Base-by-base conservation (phyloP, 2,797 vertebrate species). In the Thamnophis elegans region DNA sequence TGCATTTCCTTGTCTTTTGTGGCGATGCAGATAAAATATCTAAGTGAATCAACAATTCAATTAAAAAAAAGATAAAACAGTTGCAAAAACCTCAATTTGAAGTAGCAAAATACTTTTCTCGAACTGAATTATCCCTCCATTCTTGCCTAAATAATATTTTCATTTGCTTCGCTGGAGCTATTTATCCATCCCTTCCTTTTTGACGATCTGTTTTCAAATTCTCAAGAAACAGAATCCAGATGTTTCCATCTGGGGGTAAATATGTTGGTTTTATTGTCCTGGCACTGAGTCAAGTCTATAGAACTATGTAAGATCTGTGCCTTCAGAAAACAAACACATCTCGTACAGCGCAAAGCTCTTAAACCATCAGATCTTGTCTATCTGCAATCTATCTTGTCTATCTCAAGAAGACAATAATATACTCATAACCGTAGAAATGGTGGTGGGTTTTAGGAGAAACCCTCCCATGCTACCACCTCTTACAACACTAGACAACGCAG, bases 221-320 rank as follows among this genome's bases (percentile, higher is more conserved):
- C 73, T 89, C 78, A 94, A 88, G 56, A 95, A 97, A 95, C 93
- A 96, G 95, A 96, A 96, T 92, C 94, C 93, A 96, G 95, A 97
- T 96, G 97, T 96, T 93, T 96, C 55, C 93, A 95, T 96, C 95
- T 91, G 92, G 94, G 94, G 59, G 95, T 32, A 94, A 94, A 92
- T 94, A 95, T 3, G n/a, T 93, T 88, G 56, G 94, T 94, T 95
- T 96, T 95, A 96, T 94, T 91, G 85, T 93, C 89, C 90, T 92
- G 47, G 90, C 91, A 86, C 47, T 25, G 13, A 13, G 25, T 85
- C 85, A 91, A 68, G 16, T 25, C 14, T 42, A 9, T 11, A 25
- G 65, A 55, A 89, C 36, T 32, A 78, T 58, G 10, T 4, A 42
- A 53, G n/a, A 51, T 36, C 3, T 73, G 11, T 28, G 4, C 58